Percentiles rank a stretch among this genome's conserved stretches.
These are phyloP conservation scores for Stegastes partitus DNA, from an alignment of 2,113 vertebrate species.

Conservation along the genomic window DNA sequence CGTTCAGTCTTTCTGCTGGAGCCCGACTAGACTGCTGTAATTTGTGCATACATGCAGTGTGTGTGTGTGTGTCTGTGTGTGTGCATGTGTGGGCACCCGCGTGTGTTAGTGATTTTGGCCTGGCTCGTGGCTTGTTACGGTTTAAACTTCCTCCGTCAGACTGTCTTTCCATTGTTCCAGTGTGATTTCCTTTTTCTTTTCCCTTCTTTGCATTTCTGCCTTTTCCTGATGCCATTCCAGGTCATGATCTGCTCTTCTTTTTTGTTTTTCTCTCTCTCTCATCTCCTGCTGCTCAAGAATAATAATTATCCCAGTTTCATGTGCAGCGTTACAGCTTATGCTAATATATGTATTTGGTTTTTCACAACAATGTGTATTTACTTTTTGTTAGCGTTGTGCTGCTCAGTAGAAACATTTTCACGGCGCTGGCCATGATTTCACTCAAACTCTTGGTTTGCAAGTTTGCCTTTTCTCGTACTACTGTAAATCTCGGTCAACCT, in stretches of 20 bases:
- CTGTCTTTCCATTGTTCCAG: slow-evolving; percentile 73
- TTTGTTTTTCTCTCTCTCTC: background rate
- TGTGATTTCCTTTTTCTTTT: slow-evolving; percentile 72
- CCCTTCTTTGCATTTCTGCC: slow-evolving; percentile 48
- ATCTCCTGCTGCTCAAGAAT: slow-evolving; percentile 3
- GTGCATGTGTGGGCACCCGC: slow-evolving; percentile 2
- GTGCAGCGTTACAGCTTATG: background rate
- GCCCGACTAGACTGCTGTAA: slow-evolving; percentile 14
- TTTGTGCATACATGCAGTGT: slow-evolving; percentile 13
- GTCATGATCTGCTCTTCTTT: slow-evolving; percentile 30
- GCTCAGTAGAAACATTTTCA: background rate
- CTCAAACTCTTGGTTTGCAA: background rate
- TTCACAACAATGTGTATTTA: background rate
- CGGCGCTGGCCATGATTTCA: background rate
- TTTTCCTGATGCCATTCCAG: slow-evolving; percentile 54
- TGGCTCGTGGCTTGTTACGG: slow-evolving; percentile 58
- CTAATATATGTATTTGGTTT: background rate
- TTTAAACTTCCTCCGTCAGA: slow-evolving; percentile 62
- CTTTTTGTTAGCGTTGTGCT: background rate
- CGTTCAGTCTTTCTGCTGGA: slow-evolving; percentile 21
- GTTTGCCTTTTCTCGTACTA: background rate
- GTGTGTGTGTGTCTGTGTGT: slow-evolving; percentile 1
- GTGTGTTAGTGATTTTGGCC: slow-evolving; percentile 11
- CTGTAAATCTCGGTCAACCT: slow-evolving; percentile 11
- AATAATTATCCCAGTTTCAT: slow-evolving; percentile 2